These are phyloP conservation scores for Acanthosepion pharaonis DNA, from an alignment of 2,888 invertebrate genomes.

Conservation along the genomic window DNA sequence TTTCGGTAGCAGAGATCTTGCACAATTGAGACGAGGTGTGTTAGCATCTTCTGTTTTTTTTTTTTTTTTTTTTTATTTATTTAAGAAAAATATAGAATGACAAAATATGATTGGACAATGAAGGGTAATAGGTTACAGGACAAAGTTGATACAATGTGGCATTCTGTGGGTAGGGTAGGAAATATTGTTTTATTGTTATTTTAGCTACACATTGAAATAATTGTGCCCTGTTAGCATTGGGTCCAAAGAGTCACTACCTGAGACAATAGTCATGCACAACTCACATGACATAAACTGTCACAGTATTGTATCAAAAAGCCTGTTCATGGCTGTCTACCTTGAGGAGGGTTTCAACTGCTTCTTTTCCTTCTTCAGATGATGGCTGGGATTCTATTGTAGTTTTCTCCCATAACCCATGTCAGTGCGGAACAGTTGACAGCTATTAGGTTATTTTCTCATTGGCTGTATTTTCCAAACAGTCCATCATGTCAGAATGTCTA, in stretches of 20 bases:
- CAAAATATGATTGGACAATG: conserved; percentile 10
- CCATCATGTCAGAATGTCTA: conserved; percentile 9
- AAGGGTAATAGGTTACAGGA: background rate
- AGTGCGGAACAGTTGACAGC: conserved; percentile 7
- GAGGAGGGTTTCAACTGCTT: conserved; percentile 6
- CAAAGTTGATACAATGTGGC: background rate
- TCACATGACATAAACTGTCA: background rate
- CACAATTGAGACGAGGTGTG: background rate
- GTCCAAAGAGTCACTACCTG: background rate
- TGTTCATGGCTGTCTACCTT: background rate
- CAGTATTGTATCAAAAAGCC: background rate
- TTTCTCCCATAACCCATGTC: conserved; percentile 16
- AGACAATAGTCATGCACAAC: conserved; percentile 18
- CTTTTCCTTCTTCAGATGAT: conserved; percentile 8
- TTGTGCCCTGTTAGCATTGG: background rate
- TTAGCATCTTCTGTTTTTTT: background rate
- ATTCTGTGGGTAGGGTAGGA: background rate
- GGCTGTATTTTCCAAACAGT: background rate
- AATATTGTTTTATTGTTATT: background rate
- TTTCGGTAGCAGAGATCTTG: background rate
- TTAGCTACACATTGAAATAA: background rate
- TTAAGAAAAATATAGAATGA: background rate
- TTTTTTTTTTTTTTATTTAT: background rate
- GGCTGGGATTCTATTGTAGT: background rate
- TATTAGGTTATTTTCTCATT: conserved; percentile 1